Evolutionary conservation across 2,113 vertebrate species (phyloP).

Genomic region (Gracilinanus agilis): DNA sequence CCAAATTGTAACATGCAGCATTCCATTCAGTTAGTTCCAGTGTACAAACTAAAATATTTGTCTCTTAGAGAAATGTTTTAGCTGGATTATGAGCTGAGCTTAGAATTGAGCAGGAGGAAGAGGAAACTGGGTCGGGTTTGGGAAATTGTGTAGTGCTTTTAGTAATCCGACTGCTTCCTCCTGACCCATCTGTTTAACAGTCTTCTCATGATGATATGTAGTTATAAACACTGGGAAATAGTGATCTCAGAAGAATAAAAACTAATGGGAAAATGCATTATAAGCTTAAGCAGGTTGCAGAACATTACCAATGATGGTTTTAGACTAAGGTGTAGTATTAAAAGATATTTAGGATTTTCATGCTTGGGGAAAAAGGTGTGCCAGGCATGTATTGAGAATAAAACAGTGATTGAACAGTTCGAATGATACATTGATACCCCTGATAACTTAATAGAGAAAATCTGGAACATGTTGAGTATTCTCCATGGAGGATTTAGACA

Average conservation of each 20-base stretch:
- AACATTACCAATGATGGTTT: not conserved
- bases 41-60: not conserved
- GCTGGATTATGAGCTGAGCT: not conserved
- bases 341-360: not conserved
- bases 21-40: not conserved
- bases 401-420: not conserved
- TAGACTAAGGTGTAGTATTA: not conserved
- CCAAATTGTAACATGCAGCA: not conserved
- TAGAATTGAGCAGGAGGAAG: not conserved
- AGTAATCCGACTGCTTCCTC: not conserved
- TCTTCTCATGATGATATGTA: not conserved
- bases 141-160: not conserved
- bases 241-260: not conserved
- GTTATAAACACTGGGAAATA: not conserved
- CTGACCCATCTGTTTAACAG: not conserved
- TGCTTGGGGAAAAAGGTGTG: not conserved
- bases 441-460: not conserved
- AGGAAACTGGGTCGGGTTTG: not conserved
- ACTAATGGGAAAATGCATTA: not conserved
- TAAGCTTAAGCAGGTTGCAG: not conserved
- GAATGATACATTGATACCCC: not conserved
- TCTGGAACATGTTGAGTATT: not conserved
- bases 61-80: not conserved
- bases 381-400: not conserved
- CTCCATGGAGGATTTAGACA: too few species aligned